These are phyloP conservation scores for Cottus gobio DNA, from an alignment of 2,113 vertebrate genomes.

Conservation along the genomic window DNA sequence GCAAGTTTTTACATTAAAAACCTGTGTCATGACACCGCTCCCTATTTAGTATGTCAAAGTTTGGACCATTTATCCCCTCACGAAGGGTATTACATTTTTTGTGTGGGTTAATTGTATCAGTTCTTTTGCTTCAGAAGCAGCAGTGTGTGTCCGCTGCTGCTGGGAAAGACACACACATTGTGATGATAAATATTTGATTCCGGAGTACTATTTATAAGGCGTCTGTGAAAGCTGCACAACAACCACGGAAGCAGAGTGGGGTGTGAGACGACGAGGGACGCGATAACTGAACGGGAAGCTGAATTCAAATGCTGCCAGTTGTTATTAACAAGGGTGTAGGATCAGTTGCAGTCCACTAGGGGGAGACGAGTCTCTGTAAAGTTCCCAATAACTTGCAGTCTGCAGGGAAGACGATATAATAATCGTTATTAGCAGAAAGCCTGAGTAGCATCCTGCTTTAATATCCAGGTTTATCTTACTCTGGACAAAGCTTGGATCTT, in stretches of 20 bases:
- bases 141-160: constrained; percentile 30
- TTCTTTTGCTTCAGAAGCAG: constrained; percentile 48
- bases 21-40: constrained; percentile 82
- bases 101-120: constrained; percentile 79
- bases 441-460: constrained; percentile 7
- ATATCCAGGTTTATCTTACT: neutral
- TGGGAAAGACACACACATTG: constrained; percentile 30
- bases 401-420: constrained; percentile 11
- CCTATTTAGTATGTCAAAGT: constrained; percentile 83
- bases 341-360: constrained; percentile 48
- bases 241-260: constrained; percentile 33
- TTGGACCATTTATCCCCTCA: constrained; percentile 81
- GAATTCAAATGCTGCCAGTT: constrained; percentile 52
- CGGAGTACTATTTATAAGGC: constrained; percentile 65
- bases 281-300: constrained; percentile 26
- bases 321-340: constrained; percentile 24
- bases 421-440: neutral
- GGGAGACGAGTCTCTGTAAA: constrained; percentile 61
- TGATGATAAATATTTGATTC: constrained; percentile 74
- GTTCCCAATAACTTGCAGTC: constrained; percentile 9
- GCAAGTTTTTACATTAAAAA: constrained; percentile 93
- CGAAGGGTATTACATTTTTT: constrained; percentile 83
- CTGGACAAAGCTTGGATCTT: neutral
- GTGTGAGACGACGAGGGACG: constrained; percentile 45
- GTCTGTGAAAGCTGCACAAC: constrained; percentile 56